Evolutionary conservation across 1,140 invertebrate genomes (phyloP).

Genomic region (Drosophila equinoxialis): DNA sequence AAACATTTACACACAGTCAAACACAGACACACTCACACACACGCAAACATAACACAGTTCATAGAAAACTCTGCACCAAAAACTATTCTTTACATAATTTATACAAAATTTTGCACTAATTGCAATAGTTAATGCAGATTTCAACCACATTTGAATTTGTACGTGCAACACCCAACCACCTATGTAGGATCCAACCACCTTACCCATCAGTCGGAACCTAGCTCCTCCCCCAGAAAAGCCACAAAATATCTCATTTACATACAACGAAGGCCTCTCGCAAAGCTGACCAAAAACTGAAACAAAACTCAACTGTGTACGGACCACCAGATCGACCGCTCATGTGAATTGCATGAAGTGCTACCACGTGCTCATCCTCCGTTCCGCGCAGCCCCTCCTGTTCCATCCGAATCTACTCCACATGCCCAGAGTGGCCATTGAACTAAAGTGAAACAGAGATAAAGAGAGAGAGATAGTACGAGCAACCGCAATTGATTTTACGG

Average conservation of each 20-base stretch:
- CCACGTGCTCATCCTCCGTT: slow-evolving; percentile 32
- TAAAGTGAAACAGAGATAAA: slow-evolving; percentile 17
- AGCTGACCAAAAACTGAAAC: slow-evolving; percentile 47
- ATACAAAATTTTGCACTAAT: slow-evolving; percentile 78
- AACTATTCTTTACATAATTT: slow-evolving; percentile 81
- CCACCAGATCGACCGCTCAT: slow-evolving; percentile 60
- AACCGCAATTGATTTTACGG: slow-evolving; percentile 68
- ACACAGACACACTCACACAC: slow-evolving; percentile 6
- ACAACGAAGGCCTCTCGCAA: slow-evolving; percentile 46
- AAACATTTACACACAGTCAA: slow-evolving; percentile 26
- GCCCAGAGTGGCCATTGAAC: slow-evolving; percentile 43
- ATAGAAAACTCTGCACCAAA: slow-evolving; percentile 68
- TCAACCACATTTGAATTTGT: slow-evolving; percentile 74
- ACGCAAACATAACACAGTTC: slow-evolving; percentile 49
- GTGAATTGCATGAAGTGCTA: slow-evolving; percentile 75
- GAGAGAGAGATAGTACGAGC: slow-evolving; percentile 48
- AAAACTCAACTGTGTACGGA: slow-evolving; percentile 40
- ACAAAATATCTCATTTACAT: slow-evolving; percentile 78
- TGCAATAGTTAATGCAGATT: slow-evolving; percentile 81
- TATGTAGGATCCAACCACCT: slow-evolving; percentile 20
- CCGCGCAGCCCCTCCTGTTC: not conserved
- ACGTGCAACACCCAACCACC: slow-evolving; percentile 43
- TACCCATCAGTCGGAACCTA: not conserved
- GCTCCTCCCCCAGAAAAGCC: slow-evolving; percentile 32
- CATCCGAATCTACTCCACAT: not conserved